These are phyloP conservation scores for Cryptoprocta ferox DNA, from an alignment of 2,797 vertebrate species.

Conservation along the genomic window DNA sequence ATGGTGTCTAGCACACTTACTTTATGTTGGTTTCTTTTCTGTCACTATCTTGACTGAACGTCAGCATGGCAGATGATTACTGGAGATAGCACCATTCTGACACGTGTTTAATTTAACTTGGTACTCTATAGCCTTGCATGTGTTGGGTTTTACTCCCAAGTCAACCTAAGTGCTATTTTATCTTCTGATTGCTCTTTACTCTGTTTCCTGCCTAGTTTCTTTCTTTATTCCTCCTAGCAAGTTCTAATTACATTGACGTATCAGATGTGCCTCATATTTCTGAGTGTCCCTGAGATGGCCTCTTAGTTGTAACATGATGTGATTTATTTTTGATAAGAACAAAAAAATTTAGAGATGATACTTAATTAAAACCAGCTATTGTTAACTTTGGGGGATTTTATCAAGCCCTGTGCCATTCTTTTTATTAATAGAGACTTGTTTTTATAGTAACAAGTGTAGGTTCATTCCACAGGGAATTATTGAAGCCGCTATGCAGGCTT, in stretches of 20 bases:
- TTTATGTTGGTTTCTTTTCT: not conserved
- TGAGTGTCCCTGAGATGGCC: conserved; percentile 49
- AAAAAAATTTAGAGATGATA: conserved; percentile 43
- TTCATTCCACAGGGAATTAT: not conserved
- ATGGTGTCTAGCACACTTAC: too few relatives aligned
- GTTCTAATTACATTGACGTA: not conserved
- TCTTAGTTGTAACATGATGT: conserved; percentile 59
- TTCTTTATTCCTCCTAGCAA: not conserved
- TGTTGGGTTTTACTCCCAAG: not conserved
- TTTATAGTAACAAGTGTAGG: conserved; percentile 12
- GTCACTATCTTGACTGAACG: not conserved
- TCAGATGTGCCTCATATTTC: conserved; percentile 56
- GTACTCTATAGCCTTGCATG: not conserved
- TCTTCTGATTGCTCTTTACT: not conserved
- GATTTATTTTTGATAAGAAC: conserved; percentile 66
- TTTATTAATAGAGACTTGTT: conserved; percentile 27
- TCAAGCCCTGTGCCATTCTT: not conserved
- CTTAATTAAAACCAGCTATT: conserved; percentile 63
- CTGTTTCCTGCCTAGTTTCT: not conserved
- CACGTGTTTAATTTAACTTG: not conserved
- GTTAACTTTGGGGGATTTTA: not conserved
- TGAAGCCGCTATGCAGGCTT: not conserved
- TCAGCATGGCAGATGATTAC: not conserved
- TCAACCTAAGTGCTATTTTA: not conserved
- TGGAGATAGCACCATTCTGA: not conserved